These are phyloP conservation scores for Argyrosomus japonicus DNA, from an alignment of 2,113 vertebrate species.

Conservation along the genomic window DNA sequence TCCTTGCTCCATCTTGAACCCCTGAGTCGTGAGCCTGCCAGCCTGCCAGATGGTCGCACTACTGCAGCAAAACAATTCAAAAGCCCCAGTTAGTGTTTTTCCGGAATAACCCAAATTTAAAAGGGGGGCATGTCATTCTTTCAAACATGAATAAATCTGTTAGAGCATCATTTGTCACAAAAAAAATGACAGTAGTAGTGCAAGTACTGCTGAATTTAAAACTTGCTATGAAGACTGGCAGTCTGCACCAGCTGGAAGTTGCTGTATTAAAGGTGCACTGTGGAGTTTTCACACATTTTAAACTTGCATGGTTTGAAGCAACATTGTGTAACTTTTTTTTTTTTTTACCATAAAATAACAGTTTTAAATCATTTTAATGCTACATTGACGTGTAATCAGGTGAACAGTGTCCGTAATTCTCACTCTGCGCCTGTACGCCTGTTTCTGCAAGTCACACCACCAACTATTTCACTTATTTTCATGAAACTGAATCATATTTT, in stretches of 20 bases:
- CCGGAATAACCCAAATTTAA: background rate
- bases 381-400: too few species aligned
- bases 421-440: too few species aligned
- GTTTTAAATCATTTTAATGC: too few species aligned
- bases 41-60: conserved; percentile 28
- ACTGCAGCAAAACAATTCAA: background rate
- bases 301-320: background rate
- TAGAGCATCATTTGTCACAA: background rate
- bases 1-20: conserved; percentile 10
- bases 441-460: too few species aligned
- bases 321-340: too few species aligned
- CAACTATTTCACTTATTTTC: too few species aligned
- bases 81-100: background rate
- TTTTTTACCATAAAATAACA: too few species aligned
- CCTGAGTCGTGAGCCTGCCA: conserved; percentile 14
- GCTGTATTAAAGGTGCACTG: background rate
- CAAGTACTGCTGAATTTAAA: background rate
- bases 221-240: background rate
- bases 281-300: background rate
- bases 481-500: too few species aligned
- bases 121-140: background rate
- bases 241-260: background rate
- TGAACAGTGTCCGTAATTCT: too few species aligned
- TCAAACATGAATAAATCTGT: background rate
- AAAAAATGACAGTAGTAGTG: background rate